phyloP scores from a whole-genome alignment of 1,140 invertebrate genomes.

The Araneus ventricosus region DNA sequence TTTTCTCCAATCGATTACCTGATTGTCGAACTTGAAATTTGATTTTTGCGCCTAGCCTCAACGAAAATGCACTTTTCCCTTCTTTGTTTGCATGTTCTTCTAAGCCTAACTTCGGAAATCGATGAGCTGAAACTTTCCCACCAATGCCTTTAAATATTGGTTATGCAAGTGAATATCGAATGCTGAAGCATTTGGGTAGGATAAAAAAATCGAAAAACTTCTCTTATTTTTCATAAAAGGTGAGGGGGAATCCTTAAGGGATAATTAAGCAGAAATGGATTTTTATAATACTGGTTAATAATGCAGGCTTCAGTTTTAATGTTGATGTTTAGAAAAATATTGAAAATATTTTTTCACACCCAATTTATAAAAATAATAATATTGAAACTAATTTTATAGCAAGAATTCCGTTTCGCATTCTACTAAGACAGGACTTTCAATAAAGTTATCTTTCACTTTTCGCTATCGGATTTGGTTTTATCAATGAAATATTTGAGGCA shows the following conservation, averaged over 20 bases:
- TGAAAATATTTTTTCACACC: too few relatives aligned
- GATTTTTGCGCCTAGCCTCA: background rate
- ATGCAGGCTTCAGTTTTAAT: background rate
- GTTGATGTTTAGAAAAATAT: too few relatives aligned
- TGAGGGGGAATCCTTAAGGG: background rate
- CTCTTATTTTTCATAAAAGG: background rate
- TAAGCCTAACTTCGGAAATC: background rate
- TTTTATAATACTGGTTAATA: background rate
- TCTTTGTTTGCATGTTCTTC: background rate
- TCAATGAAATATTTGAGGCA: too few relatives aligned
- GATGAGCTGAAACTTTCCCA: background rate
- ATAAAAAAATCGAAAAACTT: background rate
- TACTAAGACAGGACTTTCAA: too few relatives aligned
- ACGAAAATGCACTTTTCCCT: background rate
- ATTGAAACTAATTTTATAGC: too few relatives aligned
- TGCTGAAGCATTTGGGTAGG: background rate
- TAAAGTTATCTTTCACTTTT: too few relatives aligned
- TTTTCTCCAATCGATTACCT: background rate
- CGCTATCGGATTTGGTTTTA: too few relatives aligned
- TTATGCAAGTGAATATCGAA: slow-evolving; percentile 21
- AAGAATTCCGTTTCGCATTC: too few relatives aligned
- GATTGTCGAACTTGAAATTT: slow-evolving; percentile 3
- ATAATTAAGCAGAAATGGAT: background rate
- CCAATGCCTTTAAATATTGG: background rate
- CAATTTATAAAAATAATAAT: too few relatives aligned